Conservation (phyloP, 2,113 vertebrate species). For the Poeciliopsis occidentalis region DNA sequence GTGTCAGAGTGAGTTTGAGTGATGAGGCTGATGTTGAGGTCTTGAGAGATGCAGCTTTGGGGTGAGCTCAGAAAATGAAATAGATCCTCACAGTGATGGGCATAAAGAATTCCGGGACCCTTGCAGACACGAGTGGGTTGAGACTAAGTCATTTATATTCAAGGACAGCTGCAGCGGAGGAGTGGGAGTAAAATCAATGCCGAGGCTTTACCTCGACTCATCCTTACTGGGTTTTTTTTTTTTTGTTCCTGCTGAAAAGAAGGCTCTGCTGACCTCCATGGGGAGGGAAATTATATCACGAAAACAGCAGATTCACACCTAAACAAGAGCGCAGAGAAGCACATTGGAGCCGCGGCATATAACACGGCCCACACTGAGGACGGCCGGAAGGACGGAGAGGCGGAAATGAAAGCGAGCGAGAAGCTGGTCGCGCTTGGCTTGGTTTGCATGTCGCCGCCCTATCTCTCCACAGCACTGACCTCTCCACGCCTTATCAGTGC, state of each 20-base stretch:
- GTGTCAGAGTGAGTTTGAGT: constrained; percentile 50
- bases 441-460: constrained; percentile 59
- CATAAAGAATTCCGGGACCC: constrained; percentile 52
- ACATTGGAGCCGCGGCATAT: constrained; percentile 51
- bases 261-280: constrained; percentile 2
- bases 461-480: constrained; percentile 73
- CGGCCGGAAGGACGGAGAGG: constrained; percentile 50
- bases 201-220: constrained; percentile 59
- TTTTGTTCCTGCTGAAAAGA: constrained; percentile 52
- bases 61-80: constrained; percentile 52
- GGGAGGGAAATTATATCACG: constrained; percentile 27
- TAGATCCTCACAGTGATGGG: constrained; percentile 53
- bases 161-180: constrained; percentile 58
- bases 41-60: constrained; percentile 39
- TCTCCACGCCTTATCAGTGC: constrained; percentile 67
- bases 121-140: constrained; percentile 44
- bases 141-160: constrained; percentile 69
- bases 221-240: constrained; percentile 31
- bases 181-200: constrained; percentile 68
- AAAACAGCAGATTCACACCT: constrained; percentile 17
- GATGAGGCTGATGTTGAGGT: constrained; percentile 55
- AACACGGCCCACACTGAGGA: constrained; percentile 52
- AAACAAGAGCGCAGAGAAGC: constrained; percentile 16
- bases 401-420: constrained; percentile 40
- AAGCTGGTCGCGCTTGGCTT: constrained; percentile 65